Evolutionary conservation across 2,113 vertebrate genomes (phyloP).

Genomic region (Falco punctatus): DNA sequence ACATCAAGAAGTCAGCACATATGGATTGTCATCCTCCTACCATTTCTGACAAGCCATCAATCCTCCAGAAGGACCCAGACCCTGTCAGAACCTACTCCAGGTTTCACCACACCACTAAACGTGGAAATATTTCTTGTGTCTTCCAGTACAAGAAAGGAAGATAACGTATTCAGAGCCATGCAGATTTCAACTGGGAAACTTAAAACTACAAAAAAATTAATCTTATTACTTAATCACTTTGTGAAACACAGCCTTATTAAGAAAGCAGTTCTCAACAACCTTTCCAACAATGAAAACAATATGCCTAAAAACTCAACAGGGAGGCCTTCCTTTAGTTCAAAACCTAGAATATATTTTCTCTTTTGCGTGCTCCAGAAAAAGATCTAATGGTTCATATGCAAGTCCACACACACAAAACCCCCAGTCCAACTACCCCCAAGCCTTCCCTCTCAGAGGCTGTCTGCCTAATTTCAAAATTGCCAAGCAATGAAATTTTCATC

Average conservation of each 20-base stretch:
- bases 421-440: not conserved
- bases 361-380: constrained; percentile 48
- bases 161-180: not conserved
- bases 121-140: not conserved
- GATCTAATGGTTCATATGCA: constrained; percentile 13
- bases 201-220: not conserved
- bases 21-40: not conserved
- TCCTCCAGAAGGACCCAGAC: not conserved
- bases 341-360: constrained; percentile 44
- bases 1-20: not conserved
- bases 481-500: not conserved
- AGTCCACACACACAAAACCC: not conserved
- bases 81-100: not conserved
- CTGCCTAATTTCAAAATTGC: not conserved
- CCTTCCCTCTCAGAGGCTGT: not conserved
- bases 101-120: rapidly evolving
- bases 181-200: not conserved
- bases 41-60: not conserved
- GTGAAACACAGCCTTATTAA: constrained; percentile 17
- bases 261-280: not conserved
- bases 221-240: not conserved
- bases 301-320: constrained; percentile 57
- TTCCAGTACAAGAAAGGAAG: not conserved
- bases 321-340: constrained; percentile 64
- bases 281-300: not conserved